Evolutionary conservation across 2,888 invertebrate genomes (phyloP).

Genomic region (Leptarthrus brevirostris): DNA sequence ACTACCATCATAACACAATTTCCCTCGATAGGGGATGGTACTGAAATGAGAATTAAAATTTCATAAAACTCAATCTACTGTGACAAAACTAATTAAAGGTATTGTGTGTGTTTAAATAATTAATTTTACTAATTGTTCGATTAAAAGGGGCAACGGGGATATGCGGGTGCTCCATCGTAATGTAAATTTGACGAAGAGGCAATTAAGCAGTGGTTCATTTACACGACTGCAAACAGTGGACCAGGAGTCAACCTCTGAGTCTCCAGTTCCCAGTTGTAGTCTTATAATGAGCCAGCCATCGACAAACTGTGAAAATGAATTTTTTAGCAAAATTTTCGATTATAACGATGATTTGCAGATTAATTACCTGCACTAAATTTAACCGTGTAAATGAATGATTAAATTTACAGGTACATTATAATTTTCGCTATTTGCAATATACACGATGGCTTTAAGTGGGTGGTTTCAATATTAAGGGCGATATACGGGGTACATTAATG

Average conservation of each 20-base stretch:
- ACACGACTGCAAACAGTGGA: neutral
- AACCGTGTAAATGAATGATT: neutral
- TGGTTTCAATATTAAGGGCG: neutral
- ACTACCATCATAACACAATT: neutral
- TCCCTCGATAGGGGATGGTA: neutral
- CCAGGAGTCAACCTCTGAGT: neutral
- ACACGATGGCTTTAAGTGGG: neutral
- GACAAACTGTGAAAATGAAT: neutral
- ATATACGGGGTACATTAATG: neutral
- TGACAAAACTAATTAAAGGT: slow-evolving; percentile 15
- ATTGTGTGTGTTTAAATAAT: slow-evolving; percentile 15
- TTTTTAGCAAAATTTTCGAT: slow-evolving; percentile 2
- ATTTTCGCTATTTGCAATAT: neutral
- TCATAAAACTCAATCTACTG: slow-evolving; percentile 18
- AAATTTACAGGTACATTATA: slow-evolving; percentile 1
- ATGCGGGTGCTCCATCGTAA: neutral
- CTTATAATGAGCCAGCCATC: neutral
- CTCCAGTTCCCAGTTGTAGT: neutral
- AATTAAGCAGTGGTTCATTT: slow-evolving; percentile 4
- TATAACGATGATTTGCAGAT: slow-evolving; percentile 8
- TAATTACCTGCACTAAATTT: slow-evolving; percentile 1
- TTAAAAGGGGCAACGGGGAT: neutral
- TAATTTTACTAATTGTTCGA: slow-evolving; percentile 14
- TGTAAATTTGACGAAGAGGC: slow-evolving; percentile 9
- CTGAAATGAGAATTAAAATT: slow-evolving; percentile 7